Conservation (phyloP, 2,888 invertebrate species). For the Eurois occulta region DNA sequence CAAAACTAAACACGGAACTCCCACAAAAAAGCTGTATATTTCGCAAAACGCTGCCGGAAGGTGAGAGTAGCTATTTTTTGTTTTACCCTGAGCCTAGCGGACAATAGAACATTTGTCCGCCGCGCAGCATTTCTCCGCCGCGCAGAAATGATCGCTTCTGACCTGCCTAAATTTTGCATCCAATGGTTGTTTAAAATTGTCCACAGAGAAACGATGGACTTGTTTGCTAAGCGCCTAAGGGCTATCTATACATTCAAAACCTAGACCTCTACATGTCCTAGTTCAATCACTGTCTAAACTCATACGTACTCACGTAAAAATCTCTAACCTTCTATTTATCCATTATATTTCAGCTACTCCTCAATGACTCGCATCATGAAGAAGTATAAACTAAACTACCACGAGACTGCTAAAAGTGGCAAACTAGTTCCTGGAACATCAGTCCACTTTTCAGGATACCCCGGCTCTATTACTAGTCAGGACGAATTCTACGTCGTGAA, state of each 20-base stretch:
- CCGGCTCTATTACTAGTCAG: constrained; percentile 94
- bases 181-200: background rate
- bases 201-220: background rate
- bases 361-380: constrained; percentile 96
- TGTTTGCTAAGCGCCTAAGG: background rate
- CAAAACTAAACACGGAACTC: constrained; percentile 80
- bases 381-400: constrained; percentile 95
- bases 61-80: constrained; percentile 76
- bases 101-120: background rate
- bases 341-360: constrained; percentile 90
- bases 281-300: background rate
- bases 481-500: constrained; percentile 95
- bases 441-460: constrained; percentile 95
- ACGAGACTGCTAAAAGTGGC: constrained; percentile 88
- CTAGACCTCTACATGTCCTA: background rate
- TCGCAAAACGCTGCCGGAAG: constrained; percentile 95
- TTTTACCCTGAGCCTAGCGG: background rate
- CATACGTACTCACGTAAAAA: background rate
- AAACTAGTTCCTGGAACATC: constrained; percentile 92
- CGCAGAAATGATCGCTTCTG: background rate
- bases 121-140: too few species aligned
- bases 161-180: background rate
- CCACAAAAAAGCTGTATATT: constrained; percentile 91
- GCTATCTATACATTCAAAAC: background rate
- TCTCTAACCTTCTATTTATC: background rate